A percentile compares a stretch with the other conserved stretches of the same genome.
Conservation (phyloP, 1,140 invertebrate genomes). For the Pseudobourletiella spinata region DNA sequence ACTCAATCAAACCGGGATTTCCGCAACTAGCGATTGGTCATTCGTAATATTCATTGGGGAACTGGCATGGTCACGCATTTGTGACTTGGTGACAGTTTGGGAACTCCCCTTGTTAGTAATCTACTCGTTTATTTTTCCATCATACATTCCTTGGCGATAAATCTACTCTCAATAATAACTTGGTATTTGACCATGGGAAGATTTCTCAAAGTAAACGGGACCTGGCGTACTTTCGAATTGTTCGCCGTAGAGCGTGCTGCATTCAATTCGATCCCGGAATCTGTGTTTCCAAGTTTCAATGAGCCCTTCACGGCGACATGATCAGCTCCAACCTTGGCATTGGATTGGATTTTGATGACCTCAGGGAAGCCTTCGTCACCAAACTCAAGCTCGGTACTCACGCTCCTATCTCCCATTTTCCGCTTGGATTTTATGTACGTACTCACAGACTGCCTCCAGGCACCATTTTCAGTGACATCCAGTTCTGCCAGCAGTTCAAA, state of each 20-base stretch:
- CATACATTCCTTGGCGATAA: not conserved
- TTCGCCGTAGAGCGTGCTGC: not conserved
- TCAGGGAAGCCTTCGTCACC: no score
- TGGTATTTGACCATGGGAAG: not conserved
- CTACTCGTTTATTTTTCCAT: no score
- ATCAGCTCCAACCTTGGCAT: not conserved
- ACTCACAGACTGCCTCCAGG: not conserved
- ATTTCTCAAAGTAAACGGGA: not conserved
- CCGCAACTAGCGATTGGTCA: no score
- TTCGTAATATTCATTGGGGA: no score
- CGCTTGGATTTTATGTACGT: not conserved
- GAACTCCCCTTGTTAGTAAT: no score
- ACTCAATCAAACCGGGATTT: no score
- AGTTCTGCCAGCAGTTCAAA: conserved; percentile 15
- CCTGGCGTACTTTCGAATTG: not conserved
- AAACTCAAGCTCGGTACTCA: not conserved
- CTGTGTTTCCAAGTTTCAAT: not conserved
- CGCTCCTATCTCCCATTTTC: not conserved
- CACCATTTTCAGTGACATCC: conserved; percentile 11
- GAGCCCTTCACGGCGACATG: not conserved
- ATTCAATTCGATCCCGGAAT: not conserved
- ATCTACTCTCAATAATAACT: not conserved
- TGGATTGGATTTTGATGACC: not conserved
- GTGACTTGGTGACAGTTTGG: no score
- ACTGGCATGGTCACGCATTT: no score